Evolutionary conservation across 2,113 vertebrate species (phyloP).

Genomic region (Panthera uncia): DNA sequence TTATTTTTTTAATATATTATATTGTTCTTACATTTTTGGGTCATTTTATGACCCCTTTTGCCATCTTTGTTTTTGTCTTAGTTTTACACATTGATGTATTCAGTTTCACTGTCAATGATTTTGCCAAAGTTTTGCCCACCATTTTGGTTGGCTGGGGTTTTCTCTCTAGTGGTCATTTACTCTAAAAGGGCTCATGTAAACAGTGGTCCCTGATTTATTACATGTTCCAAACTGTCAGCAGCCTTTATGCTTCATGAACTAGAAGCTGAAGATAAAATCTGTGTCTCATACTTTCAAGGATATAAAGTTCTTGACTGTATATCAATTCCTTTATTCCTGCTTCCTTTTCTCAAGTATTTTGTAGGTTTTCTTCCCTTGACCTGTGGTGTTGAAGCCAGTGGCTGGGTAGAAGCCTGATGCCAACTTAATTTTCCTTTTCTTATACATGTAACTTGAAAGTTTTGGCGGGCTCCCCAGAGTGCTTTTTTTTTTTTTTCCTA

Average conservation of each 20-base stretch:
- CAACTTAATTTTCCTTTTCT: background rate
- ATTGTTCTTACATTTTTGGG: background rate
- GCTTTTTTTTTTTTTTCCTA: background rate
- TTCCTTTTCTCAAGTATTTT: background rate
- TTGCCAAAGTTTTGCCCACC: background rate
- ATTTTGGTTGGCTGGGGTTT: background rate
- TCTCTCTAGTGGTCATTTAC: background rate
- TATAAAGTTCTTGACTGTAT: background rate
- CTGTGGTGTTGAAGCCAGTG: background rate
- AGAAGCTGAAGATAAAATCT: background rate
- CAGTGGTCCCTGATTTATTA: background rate
- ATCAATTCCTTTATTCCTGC: background rate
- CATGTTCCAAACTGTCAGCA: background rate
- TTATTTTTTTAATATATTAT: background rate
- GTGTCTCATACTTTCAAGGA: background rate
- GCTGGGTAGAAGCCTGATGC: background rate
- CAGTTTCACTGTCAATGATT: background rate
- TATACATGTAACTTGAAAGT: background rate
- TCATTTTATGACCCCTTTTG: background rate
- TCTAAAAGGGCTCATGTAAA: background rate
- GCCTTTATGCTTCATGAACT: conserved; percentile 23
- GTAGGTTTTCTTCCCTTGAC: background rate
- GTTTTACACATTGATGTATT: background rate
- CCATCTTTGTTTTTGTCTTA: background rate
- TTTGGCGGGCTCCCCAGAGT: background rate